Percentiles rank a stretch among this genome's conserved stretches.
phyloP scores from a whole-genome alignment of 2,113 vertebrate species.

The Chamaea fasciata region DNA sequence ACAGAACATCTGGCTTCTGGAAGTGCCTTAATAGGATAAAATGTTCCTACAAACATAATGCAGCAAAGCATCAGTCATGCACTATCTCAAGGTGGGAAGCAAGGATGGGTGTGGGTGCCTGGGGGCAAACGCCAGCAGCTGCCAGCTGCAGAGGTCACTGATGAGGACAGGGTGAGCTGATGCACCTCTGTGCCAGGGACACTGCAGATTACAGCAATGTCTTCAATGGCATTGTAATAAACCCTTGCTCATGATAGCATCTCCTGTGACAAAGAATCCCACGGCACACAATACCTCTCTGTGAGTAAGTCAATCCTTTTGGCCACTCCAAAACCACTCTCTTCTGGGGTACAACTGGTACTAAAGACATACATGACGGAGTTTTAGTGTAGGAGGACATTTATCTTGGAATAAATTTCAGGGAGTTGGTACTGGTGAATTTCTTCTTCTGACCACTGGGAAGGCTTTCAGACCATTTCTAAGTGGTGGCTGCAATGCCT shows the following conservation, averaged over 20 bases:
- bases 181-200: neutral
- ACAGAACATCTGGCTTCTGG: neutral
- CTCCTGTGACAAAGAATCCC: neutral
- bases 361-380: rapidly evolving
- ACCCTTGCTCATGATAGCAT: rapidly evolving
- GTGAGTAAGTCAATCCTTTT: neutral
- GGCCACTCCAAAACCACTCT: neutral
- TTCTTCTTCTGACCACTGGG: neutral
- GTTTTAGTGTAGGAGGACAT: neutral
- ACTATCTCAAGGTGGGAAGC: neutral
- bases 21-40: slow-evolving; percentile 2
- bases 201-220: neutral
- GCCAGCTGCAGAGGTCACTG: neutral
- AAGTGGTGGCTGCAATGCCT: neutral
- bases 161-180: neutral
- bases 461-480: neutral
- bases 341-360: neutral
- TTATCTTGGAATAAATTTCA: neutral
- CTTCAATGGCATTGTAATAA: neutral
- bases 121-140: neutral
- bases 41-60: neutral
- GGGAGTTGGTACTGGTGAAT: neutral
- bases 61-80: neutral
- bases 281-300: rapidly evolving
- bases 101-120: neutral